phyloP scores from a whole-genome alignment of 2,113 vertebrate genomes.

The Podarcis cretensis region DNA sequence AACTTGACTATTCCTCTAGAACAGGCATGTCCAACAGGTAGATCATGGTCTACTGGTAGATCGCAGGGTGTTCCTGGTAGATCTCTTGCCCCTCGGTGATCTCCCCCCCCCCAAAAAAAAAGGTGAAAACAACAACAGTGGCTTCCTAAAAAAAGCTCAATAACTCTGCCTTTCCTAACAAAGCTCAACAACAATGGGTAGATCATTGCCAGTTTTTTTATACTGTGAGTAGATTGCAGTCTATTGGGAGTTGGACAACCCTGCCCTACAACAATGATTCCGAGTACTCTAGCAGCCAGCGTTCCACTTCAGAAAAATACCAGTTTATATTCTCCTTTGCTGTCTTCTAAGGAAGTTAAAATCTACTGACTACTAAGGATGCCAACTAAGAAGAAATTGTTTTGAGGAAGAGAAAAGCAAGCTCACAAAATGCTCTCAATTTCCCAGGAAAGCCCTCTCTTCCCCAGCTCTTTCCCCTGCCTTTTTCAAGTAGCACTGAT shows the following conservation, averaged over 20 bases:
- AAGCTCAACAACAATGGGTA: too few relatives aligned
- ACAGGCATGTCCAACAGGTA: too few relatives aligned
- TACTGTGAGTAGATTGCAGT: too few relatives aligned
- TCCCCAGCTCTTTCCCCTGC: not conserved
- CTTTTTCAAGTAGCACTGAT: not conserved
- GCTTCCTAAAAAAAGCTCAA: too few relatives aligned
- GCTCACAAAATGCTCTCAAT: not conserved
- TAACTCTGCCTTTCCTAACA: too few relatives aligned
- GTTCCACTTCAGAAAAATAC: not conserved
- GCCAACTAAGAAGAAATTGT: not conserved
- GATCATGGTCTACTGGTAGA: too few relatives aligned
- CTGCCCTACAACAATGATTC: not conserved
- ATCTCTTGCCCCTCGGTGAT: too few relatives aligned
- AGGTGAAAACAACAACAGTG: too few relatives aligned
- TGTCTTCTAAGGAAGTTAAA: constrained; percentile 10
- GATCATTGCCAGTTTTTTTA: too few relatives aligned
- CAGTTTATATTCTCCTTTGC: not conserved
- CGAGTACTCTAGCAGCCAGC: not conserved
- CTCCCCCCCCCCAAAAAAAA: too few relatives aligned
- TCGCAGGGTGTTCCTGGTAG: too few relatives aligned
- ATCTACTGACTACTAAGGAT: constrained; percentile 7
- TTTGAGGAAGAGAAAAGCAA: not conserved
- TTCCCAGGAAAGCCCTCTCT: not conserved
- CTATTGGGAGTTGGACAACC: too few relatives aligned
- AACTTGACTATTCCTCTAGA: not conserved